Conservation (phyloP, 2,888 invertebrate species). For the Pheosia gnoma region DNA sequence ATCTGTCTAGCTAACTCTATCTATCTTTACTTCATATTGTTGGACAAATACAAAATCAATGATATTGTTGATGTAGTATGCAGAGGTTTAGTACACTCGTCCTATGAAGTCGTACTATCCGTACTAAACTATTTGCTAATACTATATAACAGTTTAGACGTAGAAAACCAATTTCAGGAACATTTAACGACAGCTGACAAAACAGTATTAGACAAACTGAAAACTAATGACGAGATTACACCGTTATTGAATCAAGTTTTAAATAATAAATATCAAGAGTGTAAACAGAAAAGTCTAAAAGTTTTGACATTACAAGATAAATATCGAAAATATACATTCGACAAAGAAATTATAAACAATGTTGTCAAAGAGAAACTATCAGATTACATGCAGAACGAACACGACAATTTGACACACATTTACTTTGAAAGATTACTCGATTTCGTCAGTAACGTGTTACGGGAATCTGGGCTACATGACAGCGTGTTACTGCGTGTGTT, state of each 20-base stretch:
- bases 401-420: conserved; percentile 62
- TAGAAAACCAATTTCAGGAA: conserved; percentile 48
- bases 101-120: conserved; percentile 32
- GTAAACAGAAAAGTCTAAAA: conserved; percentile 61
- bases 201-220: conserved; percentile 32
- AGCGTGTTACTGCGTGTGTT: conserved; percentile 46
- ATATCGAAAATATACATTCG: conserved; percentile 52
- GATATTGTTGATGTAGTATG: conserved; percentile 9
- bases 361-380: conserved; percentile 48
- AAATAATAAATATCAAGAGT: conserved; percentile 56
- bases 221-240: conserved; percentile 38
- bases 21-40: conserved; percentile 27
- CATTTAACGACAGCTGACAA: conserved; percentile 43
- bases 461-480: conserved; percentile 16
- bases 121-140: conserved; percentile 35
- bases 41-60: conserved; percentile 8
- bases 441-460: conserved; percentile 46
- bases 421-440: conserved; percentile 59
- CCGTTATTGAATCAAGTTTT: conserved; percentile 46
- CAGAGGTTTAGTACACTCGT: conserved; percentile 25
- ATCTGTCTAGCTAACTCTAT: conserved; percentile 53
- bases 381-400: conserved; percentile 51
- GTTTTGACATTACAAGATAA: conserved; percentile 54
- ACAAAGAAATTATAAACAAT: conserved; percentile 33
- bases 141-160: conserved; percentile 40